Evolutionary conservation across 2,797 vertebrate species (phyloP).

Genomic region (Chrysocyon brachyurus): DNA sequence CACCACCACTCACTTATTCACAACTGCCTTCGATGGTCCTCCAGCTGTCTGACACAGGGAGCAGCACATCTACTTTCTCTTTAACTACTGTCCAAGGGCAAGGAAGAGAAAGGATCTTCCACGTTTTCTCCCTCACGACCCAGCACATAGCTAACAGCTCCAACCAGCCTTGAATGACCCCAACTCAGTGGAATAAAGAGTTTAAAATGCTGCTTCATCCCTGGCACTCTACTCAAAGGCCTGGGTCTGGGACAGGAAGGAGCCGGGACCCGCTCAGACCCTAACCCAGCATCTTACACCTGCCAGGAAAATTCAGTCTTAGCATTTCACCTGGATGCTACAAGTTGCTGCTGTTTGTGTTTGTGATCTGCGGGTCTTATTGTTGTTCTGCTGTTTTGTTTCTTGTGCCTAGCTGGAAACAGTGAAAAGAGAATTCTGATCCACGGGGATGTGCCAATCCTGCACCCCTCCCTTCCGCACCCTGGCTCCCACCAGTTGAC

Average conservation of each 20-base stretch:
- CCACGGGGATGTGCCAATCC: background rate
- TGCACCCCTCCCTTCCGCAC: background rate
- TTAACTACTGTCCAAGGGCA: background rate
- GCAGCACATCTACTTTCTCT: background rate
- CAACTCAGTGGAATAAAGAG: background rate
- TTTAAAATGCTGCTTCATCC: background rate
- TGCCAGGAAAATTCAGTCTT: background rate
- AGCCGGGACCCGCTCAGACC: background rate
- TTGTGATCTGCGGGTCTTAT: background rate
- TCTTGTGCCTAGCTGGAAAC: background rate
- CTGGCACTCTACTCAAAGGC: background rate
- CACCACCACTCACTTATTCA: accelerated
- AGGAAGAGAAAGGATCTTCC: background rate
- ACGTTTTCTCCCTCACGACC: background rate
- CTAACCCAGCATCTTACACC: background rate
- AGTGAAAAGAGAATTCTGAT: background rate
- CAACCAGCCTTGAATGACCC: background rate
- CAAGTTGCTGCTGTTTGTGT: background rate
- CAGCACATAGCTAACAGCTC: background rate
- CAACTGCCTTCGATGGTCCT: background rate
- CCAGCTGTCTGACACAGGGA: background rate
- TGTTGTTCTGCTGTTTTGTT: background rate
- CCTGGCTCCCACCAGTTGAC: accelerated
- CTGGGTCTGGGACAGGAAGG: background rate
- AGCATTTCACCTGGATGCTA: background rate